Evolutionary conservation across 2,113 vertebrate species (phyloP).

Genomic region (Eurystomus gularis): DNA sequence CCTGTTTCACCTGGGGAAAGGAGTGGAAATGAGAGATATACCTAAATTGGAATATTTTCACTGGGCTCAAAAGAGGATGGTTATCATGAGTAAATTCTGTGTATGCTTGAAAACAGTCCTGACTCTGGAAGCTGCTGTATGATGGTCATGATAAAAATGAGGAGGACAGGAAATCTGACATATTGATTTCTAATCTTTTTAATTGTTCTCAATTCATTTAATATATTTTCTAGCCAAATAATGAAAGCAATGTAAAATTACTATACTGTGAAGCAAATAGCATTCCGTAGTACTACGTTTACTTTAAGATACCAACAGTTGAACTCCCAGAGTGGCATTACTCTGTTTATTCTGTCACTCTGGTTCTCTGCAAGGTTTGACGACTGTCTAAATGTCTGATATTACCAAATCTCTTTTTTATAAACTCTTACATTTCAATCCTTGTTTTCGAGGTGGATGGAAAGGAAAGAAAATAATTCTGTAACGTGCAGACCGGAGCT

Average conservation of each 20-base stretch:
- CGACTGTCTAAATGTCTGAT: background rate
- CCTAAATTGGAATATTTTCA: background rate
- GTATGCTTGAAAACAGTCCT: background rate
- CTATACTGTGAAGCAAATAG: background rate
- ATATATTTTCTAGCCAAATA: background rate
- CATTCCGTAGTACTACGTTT: background rate
- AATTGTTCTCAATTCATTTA: background rate
- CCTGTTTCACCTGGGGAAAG: background rate
- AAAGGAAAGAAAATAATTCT: slow-evolving; percentile 6
- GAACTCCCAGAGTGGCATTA: background rate
- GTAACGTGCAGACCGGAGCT: background rate
- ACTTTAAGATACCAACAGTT: background rate
- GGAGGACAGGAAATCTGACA: background rate
- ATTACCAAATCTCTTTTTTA: background rate
- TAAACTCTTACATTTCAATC: background rate
- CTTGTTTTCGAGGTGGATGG: background rate
- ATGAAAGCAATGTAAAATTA: background rate
- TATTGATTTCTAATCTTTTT: background rate
- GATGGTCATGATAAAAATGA: background rate
- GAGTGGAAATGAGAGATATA: background rate
- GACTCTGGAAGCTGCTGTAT: background rate
- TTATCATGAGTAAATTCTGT: background rate
- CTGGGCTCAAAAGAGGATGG: background rate
- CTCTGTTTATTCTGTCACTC: background rate
- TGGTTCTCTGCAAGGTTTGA: background rate